Conservation (phyloP, 1,140 invertebrate genomes). For the Neomicropteryx cornuta region DNA sequence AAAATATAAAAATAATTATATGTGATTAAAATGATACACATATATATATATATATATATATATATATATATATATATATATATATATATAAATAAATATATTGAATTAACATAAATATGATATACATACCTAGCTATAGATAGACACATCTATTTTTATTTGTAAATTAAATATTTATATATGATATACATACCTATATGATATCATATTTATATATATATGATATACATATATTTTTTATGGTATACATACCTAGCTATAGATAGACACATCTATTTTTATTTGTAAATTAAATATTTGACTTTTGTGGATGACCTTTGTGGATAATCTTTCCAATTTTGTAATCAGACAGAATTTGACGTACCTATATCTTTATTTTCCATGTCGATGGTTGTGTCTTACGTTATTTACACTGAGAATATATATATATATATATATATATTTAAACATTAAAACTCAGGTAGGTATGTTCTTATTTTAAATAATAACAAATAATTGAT, state of each 20-base stretch:
- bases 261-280: constrained; percentile 5
- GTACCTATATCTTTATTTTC: no score
- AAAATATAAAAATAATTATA: no score
- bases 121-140: constrained; percentile 3
- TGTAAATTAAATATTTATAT: constrained; percentile 4
- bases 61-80: constrained; percentile 7
- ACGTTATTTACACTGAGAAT: no score
- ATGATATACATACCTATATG: constrained; percentile 4
- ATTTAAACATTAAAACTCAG: no score
- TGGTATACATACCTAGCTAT: constrained; percentile 3
- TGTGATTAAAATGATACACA: constrained; percentile 2
- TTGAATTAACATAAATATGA: constrained; percentile 4
- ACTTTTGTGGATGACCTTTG: no score
- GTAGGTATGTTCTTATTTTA: no score
- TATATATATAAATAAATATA: constrained; percentile 6
- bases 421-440: no score
- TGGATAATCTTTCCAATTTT: no score
- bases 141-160: constrained; percentile 5
- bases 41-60: constrained; percentile 7
- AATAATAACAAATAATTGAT: no score
- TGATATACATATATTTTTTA: background rate
- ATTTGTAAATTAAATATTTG: constrained; percentile 3
- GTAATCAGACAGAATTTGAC: no score
- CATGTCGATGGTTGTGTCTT: no score
- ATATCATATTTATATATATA: constrained; percentile 3